Base-by-base conservation (phyloP, 2,113 vertebrate genomes). In the Nerophis lumbriciformis region DNA sequence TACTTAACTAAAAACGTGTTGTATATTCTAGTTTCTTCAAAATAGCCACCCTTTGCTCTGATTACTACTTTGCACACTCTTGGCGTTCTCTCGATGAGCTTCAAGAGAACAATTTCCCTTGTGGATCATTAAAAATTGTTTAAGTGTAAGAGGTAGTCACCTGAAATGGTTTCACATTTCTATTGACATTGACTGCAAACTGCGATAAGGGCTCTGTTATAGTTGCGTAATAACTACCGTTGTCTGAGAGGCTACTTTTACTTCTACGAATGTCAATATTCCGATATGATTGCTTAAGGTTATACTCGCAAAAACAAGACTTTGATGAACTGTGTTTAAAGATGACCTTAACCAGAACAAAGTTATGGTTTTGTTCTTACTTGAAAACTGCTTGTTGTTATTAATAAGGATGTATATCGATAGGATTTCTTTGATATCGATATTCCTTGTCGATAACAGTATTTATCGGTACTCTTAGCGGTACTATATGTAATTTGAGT, bases 11-110 rank as follows among this genome's bases (percentile, higher is more conserved):
- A 19, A 19, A 19, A 19, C 19, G 19, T 19, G 19, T 19, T 19
- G 1, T 19, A 19, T 19, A 19, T 19, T 19, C 19, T 19, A 19
- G 19, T 19, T 19, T 19, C 19, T 19, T 19, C 19, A 19, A 19
- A 19, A 19, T 19, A 19, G 19, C 1, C 19, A 19, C 19, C 19
- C 19, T 19, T 19, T 19, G 19, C 19, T 19, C 19, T 19, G 19
- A 19, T 19, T 19, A 19, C 19, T 19, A 19, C 19, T 19, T 19
- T 19, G 19, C 19, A 19, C 19, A 19, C 19, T 19, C 19, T 19
- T 19, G 19, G 19, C 19, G 2, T 19, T 19, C 2, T 19, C 19
- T 19, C 19, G 81, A 85, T 75, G 66, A 70, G 75, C 73, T 75
- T 73, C 19, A 19, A 19, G 19, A 19, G 19, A 19, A 19, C 19